A percentile compares a stretch with the other conserved stretches of the same genome.
phyloP scores from a whole-genome alignment of 64 coral and sea anemone genomes.

The Montipora sp. region DNA sequence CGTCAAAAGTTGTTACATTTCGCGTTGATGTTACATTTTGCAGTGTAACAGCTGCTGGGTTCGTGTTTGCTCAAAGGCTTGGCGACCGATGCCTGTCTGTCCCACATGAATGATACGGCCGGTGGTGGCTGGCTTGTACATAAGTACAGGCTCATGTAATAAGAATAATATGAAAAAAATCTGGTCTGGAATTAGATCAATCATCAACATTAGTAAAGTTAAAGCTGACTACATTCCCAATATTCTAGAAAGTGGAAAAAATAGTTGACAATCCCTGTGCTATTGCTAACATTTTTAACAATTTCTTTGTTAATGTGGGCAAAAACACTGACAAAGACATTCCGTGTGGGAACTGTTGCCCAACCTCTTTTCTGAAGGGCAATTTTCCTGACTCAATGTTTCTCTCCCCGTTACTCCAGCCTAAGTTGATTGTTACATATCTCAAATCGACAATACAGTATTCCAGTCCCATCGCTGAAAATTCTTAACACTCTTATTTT shows the following conservation, averaged over 20 bases:
- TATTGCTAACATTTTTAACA: neutral
- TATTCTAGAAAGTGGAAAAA: conserved; percentile 18
- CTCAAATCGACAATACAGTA: neutral
- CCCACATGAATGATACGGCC: no score
- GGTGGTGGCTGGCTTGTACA: no score
- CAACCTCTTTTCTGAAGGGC: neutral
- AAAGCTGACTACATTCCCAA: conserved; percentile 16
- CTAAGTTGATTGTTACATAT: neutral
- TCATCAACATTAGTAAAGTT: conserved; percentile 24
- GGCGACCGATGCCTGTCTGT: no score
- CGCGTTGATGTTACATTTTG: no score
- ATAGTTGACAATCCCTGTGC: neutral
- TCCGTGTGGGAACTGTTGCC: neutral
- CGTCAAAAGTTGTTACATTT: no score
- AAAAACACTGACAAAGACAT: neutral
- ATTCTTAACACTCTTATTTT: neutral
- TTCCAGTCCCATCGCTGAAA: neutral
- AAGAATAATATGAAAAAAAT: conserved; percentile 1
- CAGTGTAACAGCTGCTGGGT: no score
- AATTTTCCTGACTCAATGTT: neutral
- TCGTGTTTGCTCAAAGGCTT: no score
- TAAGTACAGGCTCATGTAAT: neutral
- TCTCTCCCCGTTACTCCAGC: neutral
- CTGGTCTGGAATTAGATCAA: conserved; percentile 37
- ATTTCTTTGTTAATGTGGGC: neutral